A percentile compares a stretch with the other conserved stretches of the same genome.
Evolutionary conservation across 2,113 vertebrate genomes (phyloP).

Genomic region (Empidonax traillii): DNA sequence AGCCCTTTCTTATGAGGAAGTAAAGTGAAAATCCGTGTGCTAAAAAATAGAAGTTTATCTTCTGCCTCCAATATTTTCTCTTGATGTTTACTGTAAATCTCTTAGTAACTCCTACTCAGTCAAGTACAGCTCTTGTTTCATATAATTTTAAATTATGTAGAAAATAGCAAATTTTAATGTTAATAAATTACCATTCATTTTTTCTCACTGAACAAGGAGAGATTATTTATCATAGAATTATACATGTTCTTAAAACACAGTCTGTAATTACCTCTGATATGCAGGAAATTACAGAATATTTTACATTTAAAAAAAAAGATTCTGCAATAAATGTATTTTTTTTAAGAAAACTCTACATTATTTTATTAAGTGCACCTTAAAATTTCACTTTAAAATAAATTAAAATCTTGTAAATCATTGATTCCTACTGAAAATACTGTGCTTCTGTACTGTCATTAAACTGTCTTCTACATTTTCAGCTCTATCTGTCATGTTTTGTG

Average conservation of each 20-base stretch:
- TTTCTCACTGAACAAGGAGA: neutral
- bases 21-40: neutral
- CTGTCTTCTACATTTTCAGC: neutral
- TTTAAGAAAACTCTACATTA: rapidly evolving
- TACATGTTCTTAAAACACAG: neutral
- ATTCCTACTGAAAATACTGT: neutral
- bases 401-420: neutral
- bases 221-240: neutral
- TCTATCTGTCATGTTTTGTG: neutral
- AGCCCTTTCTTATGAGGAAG: neutral
- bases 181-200: neutral
- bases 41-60: neutral
- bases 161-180: neutral
- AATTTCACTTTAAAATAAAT: neutral
- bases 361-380: neutral
- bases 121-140: neutral
- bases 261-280: neutral
- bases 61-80: neutral
- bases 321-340: rapidly evolving
- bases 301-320: neutral
- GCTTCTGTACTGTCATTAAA: neutral
- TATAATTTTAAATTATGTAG: neutral
- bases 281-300: neutral
- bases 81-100: neutral
- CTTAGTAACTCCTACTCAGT: neutral